A percentile compares a stretch with the other conserved stretches of the same genome.
Conservation (phyloP, 2,888 invertebrate species). For the Caenorhabditis macrosperma region DNA sequence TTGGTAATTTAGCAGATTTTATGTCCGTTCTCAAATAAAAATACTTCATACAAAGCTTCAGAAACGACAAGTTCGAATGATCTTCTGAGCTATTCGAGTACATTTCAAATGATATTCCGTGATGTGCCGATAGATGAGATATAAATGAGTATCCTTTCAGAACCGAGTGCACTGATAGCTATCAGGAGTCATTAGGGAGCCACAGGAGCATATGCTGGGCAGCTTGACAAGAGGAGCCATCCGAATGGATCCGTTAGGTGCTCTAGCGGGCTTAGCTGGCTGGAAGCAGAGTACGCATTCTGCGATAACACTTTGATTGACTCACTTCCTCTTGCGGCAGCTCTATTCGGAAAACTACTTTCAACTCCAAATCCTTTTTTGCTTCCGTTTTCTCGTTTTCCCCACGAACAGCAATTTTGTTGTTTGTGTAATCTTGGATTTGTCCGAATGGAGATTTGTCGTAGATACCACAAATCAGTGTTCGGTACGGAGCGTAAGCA, state of each 20-base stretch:
- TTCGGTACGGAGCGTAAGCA: slow-evolving; percentile 80
- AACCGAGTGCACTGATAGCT: slow-evolving; percentile 19
- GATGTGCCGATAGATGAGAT: too few species aligned
- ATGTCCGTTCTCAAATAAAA: too few species aligned
- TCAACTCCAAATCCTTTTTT: neutral
- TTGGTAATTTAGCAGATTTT: neutral
- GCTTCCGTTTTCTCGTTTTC: neutral
- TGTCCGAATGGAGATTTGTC: neutral
- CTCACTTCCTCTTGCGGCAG: neutral
- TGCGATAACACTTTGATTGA: neutral
- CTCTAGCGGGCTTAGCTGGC: neutral
- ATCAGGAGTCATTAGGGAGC: slow-evolving; percentile 8
- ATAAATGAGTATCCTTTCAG: neutral
- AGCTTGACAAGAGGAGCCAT: slow-evolving; percentile 32
- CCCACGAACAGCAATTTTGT: too few species aligned
- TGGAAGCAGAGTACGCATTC: neutral
- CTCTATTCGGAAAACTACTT: neutral
- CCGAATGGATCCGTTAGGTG: neutral
- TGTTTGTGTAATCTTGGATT: neutral
- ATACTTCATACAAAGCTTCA: too few species aligned
- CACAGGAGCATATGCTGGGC: slow-evolving; percentile 37
- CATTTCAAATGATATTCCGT: too few species aligned
- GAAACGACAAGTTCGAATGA: too few species aligned
- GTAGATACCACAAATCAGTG: neutral
- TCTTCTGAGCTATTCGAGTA: too few species aligned